phyloP scores from a whole-genome alignment of 2,888 invertebrate species.

The Campoletis raptor region DNA sequence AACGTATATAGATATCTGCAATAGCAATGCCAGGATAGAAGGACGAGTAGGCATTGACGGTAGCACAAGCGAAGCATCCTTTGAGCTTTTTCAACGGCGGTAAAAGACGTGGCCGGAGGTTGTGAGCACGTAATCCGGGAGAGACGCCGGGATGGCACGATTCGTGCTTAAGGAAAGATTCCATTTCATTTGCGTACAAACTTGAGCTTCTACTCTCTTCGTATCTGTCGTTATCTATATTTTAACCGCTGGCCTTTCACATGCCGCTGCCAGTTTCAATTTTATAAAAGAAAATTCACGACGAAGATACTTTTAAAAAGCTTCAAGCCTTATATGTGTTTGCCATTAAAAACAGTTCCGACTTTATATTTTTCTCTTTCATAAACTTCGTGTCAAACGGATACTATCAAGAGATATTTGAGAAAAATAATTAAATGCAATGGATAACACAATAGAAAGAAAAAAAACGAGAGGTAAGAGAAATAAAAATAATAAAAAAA shows the following conservation, averaged over 20 bases:
- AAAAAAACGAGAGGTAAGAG: constrained; percentile 1
- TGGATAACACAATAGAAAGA: constrained; percentile 2
- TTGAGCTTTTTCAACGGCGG: constrained; percentile 55
- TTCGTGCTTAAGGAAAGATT: constrained; percentile 75
- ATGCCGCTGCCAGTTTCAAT: constrained; percentile 8
- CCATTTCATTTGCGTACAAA: constrained; percentile 77
- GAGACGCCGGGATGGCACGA: constrained; percentile 40
- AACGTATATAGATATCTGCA: not conserved
- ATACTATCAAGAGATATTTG: not conserved
- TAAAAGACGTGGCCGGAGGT: constrained; percentile 38
- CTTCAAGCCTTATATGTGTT: not conserved
- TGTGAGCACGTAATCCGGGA: constrained; percentile 52
- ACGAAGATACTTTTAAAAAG: constrained; percentile 15
- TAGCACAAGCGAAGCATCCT: constrained; percentile 42
- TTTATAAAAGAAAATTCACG: constrained; percentile 19
- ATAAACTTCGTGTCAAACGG: not conserved
- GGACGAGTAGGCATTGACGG: constrained; percentile 15
- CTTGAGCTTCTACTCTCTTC: constrained; percentile 5
- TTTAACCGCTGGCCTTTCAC: not conserved
- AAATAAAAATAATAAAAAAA: constrained; percentile 21
- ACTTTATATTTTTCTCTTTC: not conserved
- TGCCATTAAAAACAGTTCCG: not conserved
- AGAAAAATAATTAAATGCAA: constrained; percentile 15
- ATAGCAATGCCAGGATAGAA: not conserved
- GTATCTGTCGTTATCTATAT: constrained; percentile 50